Base-by-base conservation (phyloP, 2,888 invertebrate species). In the Synanthedon myopaeformis region DNA sequence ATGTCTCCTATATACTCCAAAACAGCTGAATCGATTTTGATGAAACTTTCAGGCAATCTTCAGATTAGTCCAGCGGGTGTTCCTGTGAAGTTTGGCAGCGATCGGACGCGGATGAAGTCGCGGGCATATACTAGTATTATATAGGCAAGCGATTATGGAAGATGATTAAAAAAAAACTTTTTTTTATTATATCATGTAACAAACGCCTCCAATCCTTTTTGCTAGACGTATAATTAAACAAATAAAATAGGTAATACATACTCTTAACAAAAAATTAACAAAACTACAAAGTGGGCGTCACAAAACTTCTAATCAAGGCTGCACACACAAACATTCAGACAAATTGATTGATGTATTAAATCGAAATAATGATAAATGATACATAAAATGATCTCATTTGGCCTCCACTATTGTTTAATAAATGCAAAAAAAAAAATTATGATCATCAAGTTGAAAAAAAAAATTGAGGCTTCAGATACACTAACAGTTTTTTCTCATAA, bases 261-360 rank as follows among this genome's bases (percentile, higher is more conserved):
- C 10, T 35, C 52, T 54, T 56, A 49, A 6, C 50, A 55, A 51
- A 58, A 61, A 59, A 58, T 23, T 56, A 59, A 55, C 60, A 57
- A 62, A 58, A 58, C 52, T 54, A 41, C 54, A 50, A 42, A 52
- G 71, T 74, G 63, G 73, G 72, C 69, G 70, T 68, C 60, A 64
- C 63, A 54, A 52, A 52, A 49, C 53, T 58, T 53, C 55, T 58
- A 57, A 55, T 53, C 63, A 64, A 65, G 63, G 62, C 58, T 59
- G 60, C 60, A 59, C 58, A 69, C 65, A 61, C 60, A 59, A 57
- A 69, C 65, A 61, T 56, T 64, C 63, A 60, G 70, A 74, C 72
- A 69, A 70, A 75, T 75, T 79, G 84, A 83, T 83, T 79, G 82
- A 82, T 81, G 76, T 79, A 80, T 45, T n/a, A 45, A 45, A 45